Percentiles rank a stretch among this genome's conserved stretches.
Conservation (phyloP, 2,113 vertebrate species). For the Sitta europaea region DNA sequence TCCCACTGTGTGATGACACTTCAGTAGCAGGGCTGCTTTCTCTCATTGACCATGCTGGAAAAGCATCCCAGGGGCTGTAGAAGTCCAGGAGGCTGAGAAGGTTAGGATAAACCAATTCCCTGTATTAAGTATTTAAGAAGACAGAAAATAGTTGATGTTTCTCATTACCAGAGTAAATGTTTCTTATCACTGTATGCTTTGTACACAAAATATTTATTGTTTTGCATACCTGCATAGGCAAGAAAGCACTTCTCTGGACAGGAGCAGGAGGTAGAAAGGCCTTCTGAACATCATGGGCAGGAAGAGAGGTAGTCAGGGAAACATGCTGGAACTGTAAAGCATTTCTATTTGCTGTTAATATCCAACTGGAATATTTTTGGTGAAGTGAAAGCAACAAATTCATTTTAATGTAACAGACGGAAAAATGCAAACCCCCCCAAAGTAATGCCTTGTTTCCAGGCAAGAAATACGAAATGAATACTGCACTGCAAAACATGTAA, state of each 20-base stretch:
- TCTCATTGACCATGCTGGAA: neutral
- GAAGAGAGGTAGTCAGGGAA: neutral
- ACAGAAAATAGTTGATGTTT: neutral
- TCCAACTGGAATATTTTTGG: neutral
- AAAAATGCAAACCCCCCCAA: neutral
- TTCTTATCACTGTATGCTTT: neutral
- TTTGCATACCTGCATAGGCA: neutral
- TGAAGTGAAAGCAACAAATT: neutral
- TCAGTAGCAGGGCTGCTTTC: neutral
- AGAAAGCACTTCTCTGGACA: neutral
- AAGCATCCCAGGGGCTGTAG: neutral
- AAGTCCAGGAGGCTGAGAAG: neutral
- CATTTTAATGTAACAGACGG: rapidly evolving
- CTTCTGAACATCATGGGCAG: neutral
- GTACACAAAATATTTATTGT: neutral
- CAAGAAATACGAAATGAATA: neutral
- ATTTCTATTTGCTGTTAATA: neutral
- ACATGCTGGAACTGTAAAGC: neutral
- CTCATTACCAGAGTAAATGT: neutral
- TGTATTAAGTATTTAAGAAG: neutral
- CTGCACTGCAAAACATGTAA: neutral
- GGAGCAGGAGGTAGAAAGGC: neutral
- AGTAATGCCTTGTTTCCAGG: neutral
- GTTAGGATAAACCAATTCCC: neutral
- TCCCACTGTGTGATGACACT: neutral